Conservation (phyloP, 2,888 invertebrate genomes). For the Melipona bicolor region DNA sequence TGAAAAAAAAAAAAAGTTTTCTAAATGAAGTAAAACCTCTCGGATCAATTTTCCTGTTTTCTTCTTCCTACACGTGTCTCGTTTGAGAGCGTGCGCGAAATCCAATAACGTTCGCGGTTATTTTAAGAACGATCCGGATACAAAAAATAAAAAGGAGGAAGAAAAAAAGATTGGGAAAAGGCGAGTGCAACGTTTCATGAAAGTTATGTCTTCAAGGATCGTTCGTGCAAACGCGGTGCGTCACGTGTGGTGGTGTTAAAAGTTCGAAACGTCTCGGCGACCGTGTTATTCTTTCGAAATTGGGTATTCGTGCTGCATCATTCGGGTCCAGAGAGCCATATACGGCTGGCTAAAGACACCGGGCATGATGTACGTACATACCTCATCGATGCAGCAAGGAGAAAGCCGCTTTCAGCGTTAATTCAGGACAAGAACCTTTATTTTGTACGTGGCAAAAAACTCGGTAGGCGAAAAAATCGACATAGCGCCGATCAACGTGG, state of each 20-base stretch:
- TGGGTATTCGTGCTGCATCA: constrained; percentile 54
- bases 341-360: constrained; percentile 45
- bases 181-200: not conserved
- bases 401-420: constrained; percentile 55
- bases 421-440: constrained; percentile 46
- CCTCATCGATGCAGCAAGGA: constrained; percentile 38
- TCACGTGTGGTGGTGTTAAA: constrained; percentile 9
- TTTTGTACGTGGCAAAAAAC: constrained; percentile 18
- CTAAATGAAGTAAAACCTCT: not conserved
- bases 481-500: constrained; percentile 4
- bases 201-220: constrained; percentile 4
- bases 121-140: constrained; percentile 1
- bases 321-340: constrained; percentile 45
- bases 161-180: not conserved
- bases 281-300: constrained; percentile 49
- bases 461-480: constrained; percentile 24
- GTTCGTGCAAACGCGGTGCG: not conserved
- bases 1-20: too few relatives aligned
- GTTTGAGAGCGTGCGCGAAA: not conserved
- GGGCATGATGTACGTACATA: constrained; percentile 30
- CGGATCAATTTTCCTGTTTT: not conserved
- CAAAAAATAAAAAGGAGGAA: not conserved
- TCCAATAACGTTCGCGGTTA: constrained; percentile 9
- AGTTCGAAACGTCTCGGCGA: not conserved
- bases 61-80: not conserved